Base-by-base conservation (phyloP, 1,140 invertebrate species). In the Polypedilum vanderplanki region DNA sequence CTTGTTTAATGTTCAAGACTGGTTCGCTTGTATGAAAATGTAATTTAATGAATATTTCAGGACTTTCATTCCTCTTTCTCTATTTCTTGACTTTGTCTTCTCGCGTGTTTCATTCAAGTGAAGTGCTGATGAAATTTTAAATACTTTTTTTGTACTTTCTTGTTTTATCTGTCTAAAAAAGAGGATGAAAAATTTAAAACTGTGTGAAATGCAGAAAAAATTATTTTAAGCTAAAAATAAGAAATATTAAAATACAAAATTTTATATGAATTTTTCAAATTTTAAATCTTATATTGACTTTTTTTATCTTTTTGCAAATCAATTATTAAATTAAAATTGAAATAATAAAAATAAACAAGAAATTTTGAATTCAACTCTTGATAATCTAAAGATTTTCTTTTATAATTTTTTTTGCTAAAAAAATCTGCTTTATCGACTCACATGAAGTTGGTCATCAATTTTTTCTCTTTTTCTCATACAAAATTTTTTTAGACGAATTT, bases 21-120 rank as follows among this genome's bases (percentile, higher is more conserved):
- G 12, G 46, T 57, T 57, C 12, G 12, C 46, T n/a, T 57, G n/a
- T n/a, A 57, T 57, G 46, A n/a, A 57, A 33, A 57, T 57, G 46
- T 57, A 57, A 57, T 57, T 12, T 57, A 57, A 57, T 57, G 46
- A 57, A 57, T 57, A n/a, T 57, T 57, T 57, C n/a, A 57, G n/a
- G 46, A 57, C 46, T 33, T 33, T 33, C n/a, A n/a, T n/a, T 33
- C 24, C 2, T 33, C 5, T 33, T 5, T 33, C 24, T 33, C 24
- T 57, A 4, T 57, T 57, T 15, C 46, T 9, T 57, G 12, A 57
- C 10, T 57, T 57, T 15, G 46, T 57, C 12, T 57, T 57, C 46
- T 1, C 10, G 46, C 12, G 12, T 57, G 9, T 33, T 33, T 33
- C 24, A 33, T 33, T 33, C 12, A 57, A n/a, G 10, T 57, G 46